phyloP scores from a whole-genome alignment of 2,797 vertebrate species.

The Coluber constrictor region DNA sequence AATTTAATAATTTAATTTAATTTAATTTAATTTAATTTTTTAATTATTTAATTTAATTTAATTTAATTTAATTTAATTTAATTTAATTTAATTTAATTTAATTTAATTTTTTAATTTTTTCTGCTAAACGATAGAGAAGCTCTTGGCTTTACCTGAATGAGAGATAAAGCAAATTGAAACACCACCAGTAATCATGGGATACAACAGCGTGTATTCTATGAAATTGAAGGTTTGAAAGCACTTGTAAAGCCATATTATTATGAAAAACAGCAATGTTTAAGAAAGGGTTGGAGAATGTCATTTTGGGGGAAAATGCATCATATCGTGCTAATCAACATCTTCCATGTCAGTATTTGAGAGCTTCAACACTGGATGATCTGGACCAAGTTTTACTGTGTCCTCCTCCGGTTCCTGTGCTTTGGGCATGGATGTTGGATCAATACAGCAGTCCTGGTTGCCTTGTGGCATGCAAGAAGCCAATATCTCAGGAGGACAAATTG shows the following conservation, averaged over 20 bases:
- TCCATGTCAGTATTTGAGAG: conserved; percentile 57
- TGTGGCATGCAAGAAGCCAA: background rate
- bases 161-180: conserved; percentile 48
- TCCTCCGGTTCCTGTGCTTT: conserved; percentile 6
- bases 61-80: too few species aligned
- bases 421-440: background rate
- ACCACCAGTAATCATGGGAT: conserved; percentile 23
- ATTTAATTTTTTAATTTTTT: background rate
- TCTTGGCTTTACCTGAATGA: conserved; percentile 41
- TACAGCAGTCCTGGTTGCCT: background rate
- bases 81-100: too few species aligned
- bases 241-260: conserved; percentile 19
- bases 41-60: too few species aligned
- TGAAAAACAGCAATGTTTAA: conserved; percentile 3
- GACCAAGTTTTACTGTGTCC: background rate
- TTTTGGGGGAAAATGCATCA: conserved; percentile 14
- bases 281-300: background rate
- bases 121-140: conserved; percentile 51
- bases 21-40: too few species aligned
- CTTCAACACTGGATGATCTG: conserved; percentile 5
- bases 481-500: accelerated
- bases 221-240: conserved; percentile 8
- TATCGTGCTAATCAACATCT: conserved; percentile 54
- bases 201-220: conserved; percentile 29
- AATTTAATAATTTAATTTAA: too few species aligned